Evolutionary conservation across 2,797 vertebrate genomes (phyloP).

Genomic region (Parambassis ranga): DNA sequence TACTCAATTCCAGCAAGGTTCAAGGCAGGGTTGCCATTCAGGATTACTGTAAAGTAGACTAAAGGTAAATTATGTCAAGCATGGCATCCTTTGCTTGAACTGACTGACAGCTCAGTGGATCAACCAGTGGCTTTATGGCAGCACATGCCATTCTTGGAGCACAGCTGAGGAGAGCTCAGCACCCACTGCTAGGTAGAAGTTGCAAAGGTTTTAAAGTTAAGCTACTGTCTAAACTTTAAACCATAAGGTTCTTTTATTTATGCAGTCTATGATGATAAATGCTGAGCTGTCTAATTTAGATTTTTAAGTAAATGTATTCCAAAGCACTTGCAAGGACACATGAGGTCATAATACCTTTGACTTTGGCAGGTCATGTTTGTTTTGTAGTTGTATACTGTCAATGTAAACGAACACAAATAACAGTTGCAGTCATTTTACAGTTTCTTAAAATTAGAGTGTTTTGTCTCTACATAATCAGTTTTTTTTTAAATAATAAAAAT

Average conservation of each 20-base stretch:
- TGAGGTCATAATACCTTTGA: background rate
- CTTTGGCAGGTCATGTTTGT: slow-evolving; percentile 20
- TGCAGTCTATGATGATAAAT: too few species aligned
- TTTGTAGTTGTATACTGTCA: background rate
- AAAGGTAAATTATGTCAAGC: slow-evolving; percentile 6
- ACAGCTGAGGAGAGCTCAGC: slow-evolving; percentile 13
- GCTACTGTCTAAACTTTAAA: background rate
- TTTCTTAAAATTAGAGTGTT: too few species aligned
- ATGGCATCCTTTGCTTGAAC: background rate
- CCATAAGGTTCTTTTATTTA: too few species aligned
- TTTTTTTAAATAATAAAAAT: too few species aligned
- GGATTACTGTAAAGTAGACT: background rate
- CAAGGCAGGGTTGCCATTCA: background rate
- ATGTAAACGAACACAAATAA: background rate
- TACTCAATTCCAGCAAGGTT: background rate
- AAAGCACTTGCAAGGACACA: background rate
- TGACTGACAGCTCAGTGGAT: slow-evolving; percentile 51
- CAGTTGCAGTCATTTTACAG: background rate
- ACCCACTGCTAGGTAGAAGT: background rate
- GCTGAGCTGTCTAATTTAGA: background rate
- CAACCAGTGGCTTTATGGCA: slow-evolving; percentile 24
- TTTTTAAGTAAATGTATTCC: background rate
- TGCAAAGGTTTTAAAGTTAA: background rate
- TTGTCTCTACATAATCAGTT: too few species aligned
- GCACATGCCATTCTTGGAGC: slow-evolving; percentile 26